These are phyloP conservation scores for Caenorhabditis latens DNA, from an alignment of 1,140 invertebrate genomes.

Conservation along the genomic window DNA sequence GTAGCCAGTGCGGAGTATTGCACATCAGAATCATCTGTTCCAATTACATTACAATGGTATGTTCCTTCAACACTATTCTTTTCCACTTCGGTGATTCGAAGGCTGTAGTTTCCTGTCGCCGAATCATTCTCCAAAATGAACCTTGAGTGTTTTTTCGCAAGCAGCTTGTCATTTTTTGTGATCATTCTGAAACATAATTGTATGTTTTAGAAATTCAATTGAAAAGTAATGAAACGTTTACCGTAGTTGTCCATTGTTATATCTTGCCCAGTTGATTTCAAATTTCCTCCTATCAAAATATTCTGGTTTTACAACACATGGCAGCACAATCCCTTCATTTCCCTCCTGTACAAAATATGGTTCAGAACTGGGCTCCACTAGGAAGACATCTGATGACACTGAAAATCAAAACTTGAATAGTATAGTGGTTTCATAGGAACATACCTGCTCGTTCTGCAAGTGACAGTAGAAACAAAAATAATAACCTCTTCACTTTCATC, in stretches of 20 bases:
- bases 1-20: constrained; percentile 20
- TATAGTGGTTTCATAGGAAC: not conserved
- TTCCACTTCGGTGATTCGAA: constrained; percentile 51
- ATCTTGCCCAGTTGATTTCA: constrained; percentile 58
- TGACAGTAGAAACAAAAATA: not conserved
- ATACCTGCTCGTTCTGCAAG: not conserved
- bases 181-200: not conserved
- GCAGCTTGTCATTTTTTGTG: constrained; percentile 40
- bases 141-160: constrained; percentile 19
- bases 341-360: constrained; percentile 58
- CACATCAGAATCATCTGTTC: constrained; percentile 31
- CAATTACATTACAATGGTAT: constrained; percentile 49
- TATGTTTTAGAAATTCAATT: no score
- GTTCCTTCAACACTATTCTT: constrained; percentile 42
- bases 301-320: constrained; percentile 37
- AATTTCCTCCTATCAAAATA: constrained; percentile 49
- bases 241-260: constrained; percentile 59
- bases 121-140: constrained; percentile 36
- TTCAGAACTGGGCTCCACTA: not conserved
- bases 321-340: constrained; percentile 21
- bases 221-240: not conserved
- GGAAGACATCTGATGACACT: constrained; percentile 35
- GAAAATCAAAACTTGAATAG: not conserved
- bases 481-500: not conserved
- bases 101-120: constrained; percentile 52